These are phyloP conservation scores for Dysidea cf. avara DNA, from an alignment of 37 sponge, comb jelly and placozoan species.

Conservation along the genomic window DNA sequence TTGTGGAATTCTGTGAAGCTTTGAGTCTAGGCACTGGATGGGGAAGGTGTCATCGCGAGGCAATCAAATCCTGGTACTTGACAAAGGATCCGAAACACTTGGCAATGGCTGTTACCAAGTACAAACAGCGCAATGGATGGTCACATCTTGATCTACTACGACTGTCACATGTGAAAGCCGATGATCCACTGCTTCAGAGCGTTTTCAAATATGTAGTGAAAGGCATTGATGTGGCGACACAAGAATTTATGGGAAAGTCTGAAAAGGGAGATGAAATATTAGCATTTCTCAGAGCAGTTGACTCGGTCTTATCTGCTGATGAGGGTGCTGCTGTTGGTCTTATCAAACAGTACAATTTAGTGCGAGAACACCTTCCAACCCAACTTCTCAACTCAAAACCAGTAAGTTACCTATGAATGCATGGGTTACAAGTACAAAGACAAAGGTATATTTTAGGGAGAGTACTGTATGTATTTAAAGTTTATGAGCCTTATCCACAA, in stretches of 20 bases:
- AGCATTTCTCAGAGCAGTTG: constrained; percentile 53
- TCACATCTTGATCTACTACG: constrained; percentile 65
- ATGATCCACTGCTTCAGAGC: constrained; percentile 25
- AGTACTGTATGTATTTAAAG: too few relatives aligned
- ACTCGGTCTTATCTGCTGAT: constrained; percentile 49
- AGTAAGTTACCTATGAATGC: constrained; percentile 20
- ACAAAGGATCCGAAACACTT: constrained; percentile 41
- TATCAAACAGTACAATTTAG: constrained; percentile 44
- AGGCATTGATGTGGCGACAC: constrained; percentile 43
- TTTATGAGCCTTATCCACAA: too few relatives aligned
- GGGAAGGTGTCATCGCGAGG: constrained; percentile 71
- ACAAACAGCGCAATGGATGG: constrained; percentile 73
- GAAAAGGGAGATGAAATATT: constrained; percentile 16
- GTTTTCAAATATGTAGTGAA: constrained; percentile 65
- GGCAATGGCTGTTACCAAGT: constrained; percentile 77
- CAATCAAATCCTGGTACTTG: constrained; percentile 59
- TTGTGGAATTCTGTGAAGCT: constrained; percentile 56
- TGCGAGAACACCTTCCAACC: constrained; percentile 76
- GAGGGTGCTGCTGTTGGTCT: constrained; percentile 33
- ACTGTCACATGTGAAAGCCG: constrained; percentile 53
- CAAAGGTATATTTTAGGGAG: too few relatives aligned
- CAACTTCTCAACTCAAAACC: constrained; percentile 37
- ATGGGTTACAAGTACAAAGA: too few relatives aligned
- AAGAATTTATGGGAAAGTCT: constrained; percentile 15
- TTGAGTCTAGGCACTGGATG: constrained; percentile 67